These are phyloP conservation scores for Pantherophis alleghaniensis DNA, from an alignment of 2,797 vertebrate species.

Conservation along the genomic window DNA sequence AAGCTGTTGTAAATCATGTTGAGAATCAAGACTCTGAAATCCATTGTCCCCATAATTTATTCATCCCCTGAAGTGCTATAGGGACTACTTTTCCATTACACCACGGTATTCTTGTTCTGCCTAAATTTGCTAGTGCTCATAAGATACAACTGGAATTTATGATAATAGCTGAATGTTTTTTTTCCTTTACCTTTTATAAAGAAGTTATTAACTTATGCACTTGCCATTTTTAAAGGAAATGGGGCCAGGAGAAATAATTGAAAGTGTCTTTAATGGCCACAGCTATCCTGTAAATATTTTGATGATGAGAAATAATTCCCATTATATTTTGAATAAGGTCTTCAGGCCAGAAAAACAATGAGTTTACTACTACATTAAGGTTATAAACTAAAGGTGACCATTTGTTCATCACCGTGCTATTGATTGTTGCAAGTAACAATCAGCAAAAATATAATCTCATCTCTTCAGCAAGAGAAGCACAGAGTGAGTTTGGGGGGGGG, in stretches of 20 bases:
- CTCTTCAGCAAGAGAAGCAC: neutral
- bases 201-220: constrained; percentile 8
- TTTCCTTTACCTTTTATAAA: neutral
- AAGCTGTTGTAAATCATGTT: neutral
- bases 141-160: neutral
- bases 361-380: constrained; percentile 1
- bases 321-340: constrained; percentile 14
- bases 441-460: neutral
- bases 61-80: neutral
- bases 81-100: neutral
- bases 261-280: constrained; percentile 29
- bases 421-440: neutral
- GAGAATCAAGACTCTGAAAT: neutral
- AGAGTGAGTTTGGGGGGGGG: neutral
- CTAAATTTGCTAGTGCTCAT: constrained; percentile 3
- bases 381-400: neutral
- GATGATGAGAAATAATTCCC: constrained; percentile 30
- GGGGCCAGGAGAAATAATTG: constrained; percentile 43
- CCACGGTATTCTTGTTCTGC: neutral
- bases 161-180: neutral
- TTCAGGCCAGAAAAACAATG: constrained; percentile 7
- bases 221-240: constrained; percentile 40
- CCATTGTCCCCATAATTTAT: neutral
- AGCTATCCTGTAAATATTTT: constrained; percentile 43
- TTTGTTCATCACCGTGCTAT: neutral